Evolutionary conservation across 92 coral and sea anemone species (phyloP).

Genomic region (Epizoanthus ramosus): DNA sequence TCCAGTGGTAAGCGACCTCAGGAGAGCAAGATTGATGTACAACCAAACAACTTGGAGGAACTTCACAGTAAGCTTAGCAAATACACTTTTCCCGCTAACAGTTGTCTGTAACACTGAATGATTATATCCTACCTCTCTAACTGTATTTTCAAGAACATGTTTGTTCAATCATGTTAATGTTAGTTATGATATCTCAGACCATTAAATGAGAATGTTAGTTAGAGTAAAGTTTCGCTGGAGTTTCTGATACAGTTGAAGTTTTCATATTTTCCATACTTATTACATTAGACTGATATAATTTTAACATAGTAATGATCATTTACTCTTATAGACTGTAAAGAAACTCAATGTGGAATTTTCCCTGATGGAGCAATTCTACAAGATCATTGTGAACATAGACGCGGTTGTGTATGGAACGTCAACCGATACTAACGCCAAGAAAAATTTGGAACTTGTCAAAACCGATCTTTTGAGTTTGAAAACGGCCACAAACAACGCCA

Average conservation of each 20-base stretch:
- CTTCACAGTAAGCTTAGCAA: neutral
- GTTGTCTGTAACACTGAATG: no score
- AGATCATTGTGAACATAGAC: neutral
- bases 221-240: no score
- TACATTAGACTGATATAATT: no score
- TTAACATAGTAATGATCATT: no score
- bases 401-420: neutral
- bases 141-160: no score
- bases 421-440: slow-evolving; percentile 6
- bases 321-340: neutral
- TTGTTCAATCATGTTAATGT: no score
- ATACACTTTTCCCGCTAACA: neutral
- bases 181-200: no score
- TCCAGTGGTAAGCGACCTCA: neutral
- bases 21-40: neutral
- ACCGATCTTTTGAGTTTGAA: slow-evolving; percentile 22
- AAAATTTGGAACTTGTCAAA: neutral
- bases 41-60: slow-evolving; percentile 3
- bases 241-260: no score
- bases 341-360: slow-evolving; percentile 13
- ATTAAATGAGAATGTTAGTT: no score
- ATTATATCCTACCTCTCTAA: no score
- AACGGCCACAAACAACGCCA: neutral
- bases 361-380: slow-evolving; percentile 10
- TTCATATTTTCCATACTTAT: no score